phyloP scores from a whole-genome alignment of 2,888 invertebrate genomes.

The Spilarctia lutea region DNA sequence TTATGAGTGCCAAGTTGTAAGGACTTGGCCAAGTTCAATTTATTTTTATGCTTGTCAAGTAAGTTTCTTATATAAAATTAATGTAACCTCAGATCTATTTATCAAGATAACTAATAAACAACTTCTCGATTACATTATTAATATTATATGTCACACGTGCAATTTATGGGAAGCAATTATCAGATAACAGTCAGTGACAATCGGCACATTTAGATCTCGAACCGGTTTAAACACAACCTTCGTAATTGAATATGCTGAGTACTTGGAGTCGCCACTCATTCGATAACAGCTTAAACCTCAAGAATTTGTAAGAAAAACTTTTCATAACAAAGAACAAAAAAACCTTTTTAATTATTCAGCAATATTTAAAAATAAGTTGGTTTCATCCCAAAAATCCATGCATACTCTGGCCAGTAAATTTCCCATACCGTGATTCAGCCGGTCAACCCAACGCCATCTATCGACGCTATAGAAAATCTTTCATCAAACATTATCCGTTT shows the following conservation, averaged over 20 bases:
- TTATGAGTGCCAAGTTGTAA: too few relatives aligned
- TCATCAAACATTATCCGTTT: neutral
- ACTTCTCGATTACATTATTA: constrained; percentile 6
- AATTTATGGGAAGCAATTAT: constrained; percentile 23
- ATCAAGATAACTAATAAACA: neutral
- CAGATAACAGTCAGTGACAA: constrained; percentile 32
- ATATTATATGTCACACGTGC: constrained; percentile 15
- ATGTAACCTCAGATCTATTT: neutral
- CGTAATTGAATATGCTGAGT: constrained; percentile 1
- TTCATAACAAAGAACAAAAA: neutral
- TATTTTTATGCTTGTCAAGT: neutral
- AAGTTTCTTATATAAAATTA: neutral
- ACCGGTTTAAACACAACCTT: constrained; percentile 24
- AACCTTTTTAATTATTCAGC: neutral
- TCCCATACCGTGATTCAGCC: neutral
- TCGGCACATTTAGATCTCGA: constrained; percentile 25
- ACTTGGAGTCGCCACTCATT: neutral
- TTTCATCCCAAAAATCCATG: neutral
- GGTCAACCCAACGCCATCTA: neutral
- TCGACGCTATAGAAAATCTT: neutral
- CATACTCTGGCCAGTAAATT: neutral
- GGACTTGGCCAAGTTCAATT: too few relatives aligned
- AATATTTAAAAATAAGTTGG: neutral
- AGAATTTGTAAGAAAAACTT: neutral
- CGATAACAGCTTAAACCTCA: neutral